Base-by-base conservation (phyloP, 1,140 invertebrate species). In the Heliconius hermathena region DNA sequence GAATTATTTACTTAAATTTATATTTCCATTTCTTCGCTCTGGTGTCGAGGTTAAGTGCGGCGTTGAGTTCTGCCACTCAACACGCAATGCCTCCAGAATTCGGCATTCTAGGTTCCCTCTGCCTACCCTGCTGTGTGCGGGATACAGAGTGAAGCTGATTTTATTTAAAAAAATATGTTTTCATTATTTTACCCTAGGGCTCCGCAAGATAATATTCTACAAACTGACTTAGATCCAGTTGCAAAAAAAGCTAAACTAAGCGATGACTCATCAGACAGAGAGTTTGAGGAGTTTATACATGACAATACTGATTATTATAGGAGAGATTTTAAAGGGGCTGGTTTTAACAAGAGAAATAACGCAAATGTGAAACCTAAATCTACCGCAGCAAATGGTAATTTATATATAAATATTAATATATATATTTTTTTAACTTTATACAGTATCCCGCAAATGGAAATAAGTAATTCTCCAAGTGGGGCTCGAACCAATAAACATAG, bases 301-400 rank as follows among this genome's bases (percentile, higher is more conserved):
- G 93, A 94, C 79, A 87, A 93, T n/a, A 94, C 91, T 26, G 93
- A 93, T 80, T 94, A 94, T 57, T 93, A 94, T 72, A 84, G 74
- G 36, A 57, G 78, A 60, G 80, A 87, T 66, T 36, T 29, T 36
- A 71, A 86, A 76, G 52, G 57, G 22, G 13, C 60, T 26, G 60
- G 26, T 16, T 29, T 66, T 29, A 66, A 66, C 26, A 66, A 66
- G 60, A 66, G 29, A 29, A 66, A 26, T 29, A 18, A 66, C 26
- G 8, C 60, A 66, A 66, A 66, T 66, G 13, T 13, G 11, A 66
- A 66, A 29, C 60, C 60, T 13, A 66, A 66, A 16, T 26, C 60
- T 29, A 26, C 60, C 26, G 60, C 11, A 29, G 60, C 8, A 16
- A 66, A 66, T 66, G 60, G 60, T 29, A 66, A 66, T 9, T 60